phyloP scores from a whole-genome alignment of 2,888 invertebrate genomes.

The Griposia aprilina region DNA sequence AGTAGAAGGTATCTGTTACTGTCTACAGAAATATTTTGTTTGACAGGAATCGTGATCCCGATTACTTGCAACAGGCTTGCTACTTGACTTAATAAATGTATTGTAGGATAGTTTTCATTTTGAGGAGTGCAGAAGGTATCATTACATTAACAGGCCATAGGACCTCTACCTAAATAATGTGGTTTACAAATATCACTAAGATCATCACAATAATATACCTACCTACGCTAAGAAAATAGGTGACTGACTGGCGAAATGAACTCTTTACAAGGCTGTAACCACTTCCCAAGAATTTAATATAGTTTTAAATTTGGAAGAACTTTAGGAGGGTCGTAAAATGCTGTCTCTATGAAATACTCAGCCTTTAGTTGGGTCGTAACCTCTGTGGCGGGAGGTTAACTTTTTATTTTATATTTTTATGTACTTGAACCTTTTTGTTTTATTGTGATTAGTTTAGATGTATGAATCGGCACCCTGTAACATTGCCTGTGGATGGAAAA shows the following conservation, averaged over 20 bases:
- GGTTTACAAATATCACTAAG: too few relatives aligned
- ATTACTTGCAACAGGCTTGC: not conserved
- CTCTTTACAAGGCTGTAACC: slow-evolving; percentile 8
- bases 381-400: slow-evolving; percentile 8
- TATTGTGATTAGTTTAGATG: slow-evolving; percentile 50
- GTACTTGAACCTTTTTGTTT: slow-evolving; percentile 26
- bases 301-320: slow-evolving; percentile 58
- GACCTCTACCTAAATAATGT: too few relatives aligned
- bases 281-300: slow-evolving; percentile 50
- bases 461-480: not conserved
- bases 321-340: slow-evolving; percentile 56
- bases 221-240: too few relatives aligned
- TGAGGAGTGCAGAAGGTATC: not conserved
- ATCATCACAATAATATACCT: too few relatives aligned
- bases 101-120: not conserved
- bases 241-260: not conserved
- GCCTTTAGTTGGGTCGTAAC: slow-evolving; percentile 44
- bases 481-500: not conserved
- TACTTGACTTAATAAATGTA: not conserved
- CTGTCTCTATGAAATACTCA: slow-evolving; percentile 39
- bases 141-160: too few relatives aligned
- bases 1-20: not conserved
- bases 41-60: not conserved
- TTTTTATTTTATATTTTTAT: slow-evolving; percentile 50
- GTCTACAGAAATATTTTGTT: not conserved